Base-by-base conservation (phyloP, 2,888 invertebrate genomes). In the Halictus ligatus region DNA sequence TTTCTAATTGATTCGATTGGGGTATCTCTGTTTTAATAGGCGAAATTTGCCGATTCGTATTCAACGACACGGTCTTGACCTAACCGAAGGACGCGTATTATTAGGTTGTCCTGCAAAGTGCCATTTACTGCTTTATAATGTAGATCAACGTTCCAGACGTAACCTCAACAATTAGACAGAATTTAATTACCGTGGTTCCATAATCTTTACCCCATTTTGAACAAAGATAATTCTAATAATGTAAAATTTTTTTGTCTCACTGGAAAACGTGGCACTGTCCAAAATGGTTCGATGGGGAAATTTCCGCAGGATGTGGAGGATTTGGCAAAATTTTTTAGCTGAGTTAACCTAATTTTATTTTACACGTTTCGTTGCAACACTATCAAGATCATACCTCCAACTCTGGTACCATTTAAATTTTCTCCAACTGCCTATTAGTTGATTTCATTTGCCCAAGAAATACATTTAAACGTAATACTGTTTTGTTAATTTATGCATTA, bases 1-100 rank as follows among this genome's bases (percentile, higher is more conserved):
- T 76, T 50, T 71, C 50, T 71, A 74, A 86, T 86, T 86, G 86
- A 77, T 76, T 82, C 82, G 21, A 77, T 50, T 58, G 50, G 58
- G 7, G 54, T 48, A 48, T 72, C 69, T 58, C 72, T 40, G 25
- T 50, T n/a, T 75, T 69, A 18, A 58, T 18, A 15, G 46, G 15
- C 25, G 25, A 18, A 54, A 76, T 67, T 78, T 50, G 46, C 58
- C 58, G 60, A n/a, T 21, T 21, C 13, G n/a, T n/a, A 25, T 58
- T 25, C 48, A 46, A 10, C 58, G 35, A 21, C 15, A 29, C 76
- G 48, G 15, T 78, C 58, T 75, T 74, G 83, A 83, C 73, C 84
- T 12, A 15, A 67, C 18, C 7, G 35, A 35, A 35, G 18, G 21
- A 67, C 50, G 48, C 29, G 50, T 54, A 29, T 73, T 50, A 60